These are phyloP conservation scores for Xyrauchen texanus DNA, from an alignment of 2,113 vertebrate genomes.

Conservation along the genomic window DNA sequence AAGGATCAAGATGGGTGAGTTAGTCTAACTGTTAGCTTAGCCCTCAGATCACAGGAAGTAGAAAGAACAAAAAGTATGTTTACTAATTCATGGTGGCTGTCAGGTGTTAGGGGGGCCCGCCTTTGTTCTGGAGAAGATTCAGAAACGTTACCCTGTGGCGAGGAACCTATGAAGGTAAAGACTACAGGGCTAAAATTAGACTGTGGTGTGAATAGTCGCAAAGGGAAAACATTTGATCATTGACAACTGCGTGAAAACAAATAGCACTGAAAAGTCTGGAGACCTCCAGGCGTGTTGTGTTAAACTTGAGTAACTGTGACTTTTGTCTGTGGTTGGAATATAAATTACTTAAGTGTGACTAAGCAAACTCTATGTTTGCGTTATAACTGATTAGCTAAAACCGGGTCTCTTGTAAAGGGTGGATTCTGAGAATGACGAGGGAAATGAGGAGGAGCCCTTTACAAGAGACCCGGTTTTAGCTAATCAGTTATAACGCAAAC, in stretches of 20 bases:
- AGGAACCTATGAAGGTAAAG: constrained; percentile 31
- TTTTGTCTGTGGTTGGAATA: background rate
- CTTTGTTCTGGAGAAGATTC: constrained; percentile 75
- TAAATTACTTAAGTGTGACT: background rate
- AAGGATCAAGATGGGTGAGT: constrained; percentile 50
- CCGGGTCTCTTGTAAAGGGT: constrained; percentile 7
- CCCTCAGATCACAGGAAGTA: constrained; percentile 59
- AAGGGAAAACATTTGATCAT: background rate
- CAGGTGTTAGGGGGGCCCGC: constrained; percentile 71
- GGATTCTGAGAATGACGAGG: too few relatives aligned
- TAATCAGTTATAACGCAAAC: constrained; percentile 16
- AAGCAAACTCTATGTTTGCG: background rate
- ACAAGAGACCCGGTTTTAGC: constrained; percentile 16
- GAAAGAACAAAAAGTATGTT: constrained; percentile 68
- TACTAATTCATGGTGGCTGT: constrained; percentile 84
- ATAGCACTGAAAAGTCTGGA: background rate
- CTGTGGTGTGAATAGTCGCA: background rate
- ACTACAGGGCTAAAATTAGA: constrained; percentile 50
- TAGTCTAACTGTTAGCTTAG: constrained; percentile 62
- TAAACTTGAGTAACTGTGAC: background rate
- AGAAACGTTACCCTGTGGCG: constrained; percentile 73
- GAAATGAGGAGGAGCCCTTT: constrained; percentile 20
- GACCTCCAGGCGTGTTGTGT: constrained; percentile 6
- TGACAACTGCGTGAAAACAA: constrained; percentile 6
- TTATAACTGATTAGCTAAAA: constrained; percentile 26